Evolutionary conservation across 1,140 invertebrate species (phyloP).

Genomic region (Eciton burchellii): DNA sequence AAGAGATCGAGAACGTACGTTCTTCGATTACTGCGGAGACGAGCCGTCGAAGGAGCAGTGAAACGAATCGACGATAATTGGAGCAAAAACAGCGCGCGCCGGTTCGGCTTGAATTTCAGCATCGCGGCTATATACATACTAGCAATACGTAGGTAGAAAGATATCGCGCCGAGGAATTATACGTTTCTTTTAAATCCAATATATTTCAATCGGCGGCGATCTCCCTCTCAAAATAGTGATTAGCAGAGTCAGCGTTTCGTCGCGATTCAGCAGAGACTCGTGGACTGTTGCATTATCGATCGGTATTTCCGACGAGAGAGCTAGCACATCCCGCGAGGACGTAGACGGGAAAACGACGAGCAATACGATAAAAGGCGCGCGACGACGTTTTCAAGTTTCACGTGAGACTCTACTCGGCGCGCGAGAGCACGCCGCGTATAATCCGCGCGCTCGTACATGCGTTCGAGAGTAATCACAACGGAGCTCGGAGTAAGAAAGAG

Average conservation of each 20-base stretch:
- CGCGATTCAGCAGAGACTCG: background rate
- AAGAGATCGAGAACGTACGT: background rate
- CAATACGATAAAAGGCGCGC: conserved; percentile 3
- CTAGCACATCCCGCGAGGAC: background rate
- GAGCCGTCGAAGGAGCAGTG: conserved; percentile 32
- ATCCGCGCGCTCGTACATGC: conserved; percentile 23
- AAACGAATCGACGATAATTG: conserved; percentile 51
- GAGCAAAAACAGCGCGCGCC: conserved; percentile 32
- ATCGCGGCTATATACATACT: background rate
- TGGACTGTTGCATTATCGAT: background rate
- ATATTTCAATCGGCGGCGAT: background rate
- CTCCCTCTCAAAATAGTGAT: background rate
- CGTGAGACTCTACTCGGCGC: conserved; percentile 54
- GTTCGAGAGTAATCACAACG: conserved; percentile 48
- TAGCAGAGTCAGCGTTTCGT: background rate
- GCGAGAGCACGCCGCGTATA: background rate
- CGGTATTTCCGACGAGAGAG: conserved; percentile 6
- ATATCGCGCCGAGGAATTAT: background rate
- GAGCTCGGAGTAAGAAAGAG: conserved; percentile 17
- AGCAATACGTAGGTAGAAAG: background rate
- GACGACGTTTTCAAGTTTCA: conserved; percentile 54
- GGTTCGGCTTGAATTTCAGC: conserved; percentile 42
- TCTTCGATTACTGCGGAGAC: conserved; percentile 35
- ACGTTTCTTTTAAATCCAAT: conserved; percentile 17
- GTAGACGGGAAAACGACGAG: conserved; percentile 7